These are phyloP conservation scores for Etheostoma perlongum DNA, from an alignment of 2,797 vertebrate species.

Conservation along the genomic window DNA sequence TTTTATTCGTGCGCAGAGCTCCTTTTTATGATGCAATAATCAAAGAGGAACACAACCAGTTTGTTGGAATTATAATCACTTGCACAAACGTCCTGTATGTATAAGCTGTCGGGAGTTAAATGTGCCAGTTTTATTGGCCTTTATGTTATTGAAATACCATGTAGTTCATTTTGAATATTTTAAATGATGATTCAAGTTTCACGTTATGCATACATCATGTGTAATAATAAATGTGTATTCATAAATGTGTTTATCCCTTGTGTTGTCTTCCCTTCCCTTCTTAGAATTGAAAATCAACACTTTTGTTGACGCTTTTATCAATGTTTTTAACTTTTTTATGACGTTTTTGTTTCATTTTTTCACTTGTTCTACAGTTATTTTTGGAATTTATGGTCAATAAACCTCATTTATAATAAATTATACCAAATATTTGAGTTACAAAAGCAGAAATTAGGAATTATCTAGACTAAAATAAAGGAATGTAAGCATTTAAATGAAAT, in stretches of 20 bases:
- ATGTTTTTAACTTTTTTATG: fast-evolving
- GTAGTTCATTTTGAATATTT: not conserved
- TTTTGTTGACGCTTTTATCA: too few relatives aligned
- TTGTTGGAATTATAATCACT: constrained; percentile 52
- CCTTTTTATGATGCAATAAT: constrained; percentile 40
- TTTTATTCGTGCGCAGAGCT: constrained; percentile 31
- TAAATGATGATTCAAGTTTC: not conserved
- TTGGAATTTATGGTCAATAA: too few relatives aligned
- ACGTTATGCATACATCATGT: not conserved
- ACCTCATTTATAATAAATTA: too few relatives aligned
- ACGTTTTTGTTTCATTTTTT: too few relatives aligned
- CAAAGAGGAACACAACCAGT: constrained; percentile 37
- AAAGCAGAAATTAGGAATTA: too few relatives aligned
- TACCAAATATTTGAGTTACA: too few relatives aligned
- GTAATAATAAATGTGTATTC: not conserved
- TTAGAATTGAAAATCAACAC: too few relatives aligned
- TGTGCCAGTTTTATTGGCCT: constrained; percentile 15
- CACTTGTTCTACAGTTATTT: too few relatives aligned
- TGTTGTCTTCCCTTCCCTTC: too few relatives aligned
- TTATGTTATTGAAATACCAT: constrained; percentile 6
- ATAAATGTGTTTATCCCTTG: not conserved
- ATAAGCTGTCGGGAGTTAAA: not conserved
- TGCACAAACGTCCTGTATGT: constrained; percentile 29
- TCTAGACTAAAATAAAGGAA: too few relatives aligned
- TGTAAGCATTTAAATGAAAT: not conserved